Conservation (phyloP, 2,797 vertebrate genomes). For the Thunnus albacares region DNA sequence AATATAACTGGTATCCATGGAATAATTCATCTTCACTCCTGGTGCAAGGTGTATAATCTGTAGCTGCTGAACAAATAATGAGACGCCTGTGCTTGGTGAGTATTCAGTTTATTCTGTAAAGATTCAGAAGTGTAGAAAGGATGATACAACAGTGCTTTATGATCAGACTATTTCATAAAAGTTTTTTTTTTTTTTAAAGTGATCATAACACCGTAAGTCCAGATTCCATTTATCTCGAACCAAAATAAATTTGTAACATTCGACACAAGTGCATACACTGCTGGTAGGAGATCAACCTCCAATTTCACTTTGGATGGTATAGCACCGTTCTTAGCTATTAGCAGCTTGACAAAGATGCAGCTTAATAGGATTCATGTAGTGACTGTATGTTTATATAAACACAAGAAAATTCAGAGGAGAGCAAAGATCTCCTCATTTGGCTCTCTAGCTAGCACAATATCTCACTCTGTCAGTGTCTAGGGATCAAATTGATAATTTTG, state of each 20-base stretch:
- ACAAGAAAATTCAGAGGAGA: constrained; percentile 84
- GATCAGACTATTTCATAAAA: constrained; percentile 88
- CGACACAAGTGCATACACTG: constrained; percentile 88
- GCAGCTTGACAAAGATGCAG: constrained; percentile 89
- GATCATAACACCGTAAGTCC: constrained; percentile 88
- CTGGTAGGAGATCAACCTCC: constrained; percentile 87
- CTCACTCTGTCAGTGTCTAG: constrained; percentile 83
- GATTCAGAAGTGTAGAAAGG: constrained; percentile 90
- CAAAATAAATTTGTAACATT: constrained; percentile 88
- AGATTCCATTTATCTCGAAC: constrained; percentile 85
- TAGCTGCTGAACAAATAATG: constrained; percentile 38
- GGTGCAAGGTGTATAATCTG: constrained; percentile 13
- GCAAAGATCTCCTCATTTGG: constrained; percentile 83
- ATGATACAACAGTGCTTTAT: constrained; percentile 88
- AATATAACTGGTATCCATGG: constrained; percentile 24
- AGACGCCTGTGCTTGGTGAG: constrained; percentile 73
- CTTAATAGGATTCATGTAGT: constrained; percentile 86
- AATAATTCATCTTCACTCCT: constrained; percentile 39
- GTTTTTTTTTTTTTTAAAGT: constrained; percentile 71
- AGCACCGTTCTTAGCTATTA: constrained; percentile 87
- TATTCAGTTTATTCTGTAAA: constrained; percentile 90
- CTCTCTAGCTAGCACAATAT: constrained; percentile 85
- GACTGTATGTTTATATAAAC: constrained; percentile 83
- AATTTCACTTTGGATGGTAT: constrained; percentile 89
- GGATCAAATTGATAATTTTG: constrained; percentile 84